Base-by-base conservation (phyloP, 2,888 invertebrate genomes). In the Penaeus monodon region DNA sequence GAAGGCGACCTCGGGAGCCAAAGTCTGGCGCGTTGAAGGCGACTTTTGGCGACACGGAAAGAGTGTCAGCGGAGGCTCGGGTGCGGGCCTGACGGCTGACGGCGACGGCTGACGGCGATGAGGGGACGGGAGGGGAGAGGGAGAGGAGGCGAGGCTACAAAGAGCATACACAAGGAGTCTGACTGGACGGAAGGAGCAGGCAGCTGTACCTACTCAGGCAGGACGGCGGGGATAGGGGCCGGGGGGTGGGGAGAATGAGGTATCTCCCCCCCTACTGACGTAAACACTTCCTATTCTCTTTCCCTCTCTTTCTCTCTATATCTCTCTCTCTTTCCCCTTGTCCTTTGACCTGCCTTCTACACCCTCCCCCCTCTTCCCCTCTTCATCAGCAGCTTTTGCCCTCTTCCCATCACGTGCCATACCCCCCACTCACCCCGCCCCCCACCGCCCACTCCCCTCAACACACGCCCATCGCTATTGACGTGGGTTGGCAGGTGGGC, bases 251-350 rank as follows among this genome's bases (percentile, higher is more conserved):
- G 49, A 49, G 49, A 14, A 14, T 49, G 49, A 12, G 49, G 49
- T 49, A 49, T 49, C 49, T 38, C 33, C 64, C 27, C n/a, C 24
- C 3, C 22, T 1, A 14, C n/a, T 22, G 38, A 80, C 33, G 66
- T 65, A 80, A 80, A 80, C 57, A 79, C 70, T 74, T 64, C 82
- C 29, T 74, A 38, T 66, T 27, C 49, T 44, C 66, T 24, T 27
- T 33, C 24, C 44, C 38, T 68, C 49, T 49, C 57, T 57, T 17
- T 57, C 65, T 65, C 65, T 65, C 27, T 64, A 27, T 33, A 17
- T 27, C 70, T 49, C 81, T 81, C 70, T 70, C 81, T 81, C n/a
- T 49, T 38, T 17, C 24, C 44, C 49, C n/a, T 29, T 49, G 22
- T 38, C 44, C 44, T 44, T 44, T 49, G n/a, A 24, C 49, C 44